Conservation (phyloP, 2,797 vertebrate species). For the Pipistrellus kuhlii region DNA sequence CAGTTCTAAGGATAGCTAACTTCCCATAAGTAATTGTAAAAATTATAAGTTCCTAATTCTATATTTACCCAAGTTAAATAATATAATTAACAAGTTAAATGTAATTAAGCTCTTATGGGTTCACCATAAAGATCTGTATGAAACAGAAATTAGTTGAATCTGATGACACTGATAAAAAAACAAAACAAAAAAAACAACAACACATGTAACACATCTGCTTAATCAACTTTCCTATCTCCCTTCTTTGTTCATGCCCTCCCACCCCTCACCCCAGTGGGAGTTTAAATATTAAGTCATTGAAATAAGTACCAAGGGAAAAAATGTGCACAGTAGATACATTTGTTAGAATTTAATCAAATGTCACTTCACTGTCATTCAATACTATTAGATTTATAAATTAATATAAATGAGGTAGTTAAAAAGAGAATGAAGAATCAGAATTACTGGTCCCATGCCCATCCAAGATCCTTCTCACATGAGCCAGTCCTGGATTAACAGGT, state of each 20-base stretch:
- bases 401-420: slow-evolving; percentile 67
- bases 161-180: not conserved
- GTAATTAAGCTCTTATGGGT: slow-evolving; percentile 75
- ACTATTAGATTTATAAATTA: slow-evolving; percentile 77
- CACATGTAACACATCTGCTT: not conserved
- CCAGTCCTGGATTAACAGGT: not conserved
- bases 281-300: slow-evolving; percentile 75
- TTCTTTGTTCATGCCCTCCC: not conserved
- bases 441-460: not conserved
- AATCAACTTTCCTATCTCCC: not conserved
- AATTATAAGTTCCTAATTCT: not conserved
- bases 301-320: slow-evolving; percentile 68
- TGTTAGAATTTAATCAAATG: slow-evolving; percentile 71
- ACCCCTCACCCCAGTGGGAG: not conserved
- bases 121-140: slow-evolving; percentile 64
- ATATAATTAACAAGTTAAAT: slow-evolving; percentile 44
- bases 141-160: slow-evolving; percentile 66
- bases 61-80: slow-evolving; percentile 44
- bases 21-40: slow-evolving; percentile 46
- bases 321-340: not conserved
- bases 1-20: slow-evolving; percentile 26
- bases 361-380: slow-evolving; percentile 76
- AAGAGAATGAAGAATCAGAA: slow-evolving; percentile 1
- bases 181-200: not conserved
- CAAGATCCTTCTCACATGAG: not conserved